Base-by-base conservation (phyloP, 2,113 vertebrate genomes). In the Mastomys coucha region DNA sequence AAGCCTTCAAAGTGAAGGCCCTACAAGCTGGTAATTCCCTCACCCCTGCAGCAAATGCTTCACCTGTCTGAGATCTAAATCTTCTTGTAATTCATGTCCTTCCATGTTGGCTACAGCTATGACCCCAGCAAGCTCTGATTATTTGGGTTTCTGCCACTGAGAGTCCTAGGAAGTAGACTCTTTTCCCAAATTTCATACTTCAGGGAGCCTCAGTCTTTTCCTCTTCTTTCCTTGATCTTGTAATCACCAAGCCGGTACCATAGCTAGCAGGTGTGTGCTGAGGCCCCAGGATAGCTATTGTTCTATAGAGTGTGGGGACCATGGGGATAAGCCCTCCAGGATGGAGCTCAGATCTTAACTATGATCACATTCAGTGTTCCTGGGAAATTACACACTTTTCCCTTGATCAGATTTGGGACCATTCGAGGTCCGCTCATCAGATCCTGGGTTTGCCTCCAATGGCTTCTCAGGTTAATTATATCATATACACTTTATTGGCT, bases 361-460 rank as follows among this genome's bases (percentile, higher is more conserved):
- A 49, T 7, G 16, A 42, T 24, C 91, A 56, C 8, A 11, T 58
- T 49, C 88, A 49, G 80, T 49, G 51, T 70, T 91, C 82, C 63
- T 93, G 82, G 86, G 84, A 81, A 94, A 58, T 78, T 63, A 31
- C 16, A 53, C 26, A 8, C 33, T 4, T 88, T 12, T 24, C 70
- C 70, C 51, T 53, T 72, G 91, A 69, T 82, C 91, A 49, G 88
- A 82, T 82, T 73, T 76, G 76, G 72, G 88, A 33, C 70, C 7
- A 0, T 85, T 86, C 49, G 31, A 5, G 17, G 58, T 82, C 45
- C 12, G 7, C 11, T 92, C 65, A 42, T 13, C 28, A 36, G 65
- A 77, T 67, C 80, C 77, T 85, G 65, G 31, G 77, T 95, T 96
- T 96, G 65, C 92, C 77, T 81, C 90, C 45, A 45, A 1, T 39